Evolutionary conservation across 2,113 vertebrate genomes (phyloP), one percentile per base, ranked within the genome.

Genomic region (Murina feae): DNA sequence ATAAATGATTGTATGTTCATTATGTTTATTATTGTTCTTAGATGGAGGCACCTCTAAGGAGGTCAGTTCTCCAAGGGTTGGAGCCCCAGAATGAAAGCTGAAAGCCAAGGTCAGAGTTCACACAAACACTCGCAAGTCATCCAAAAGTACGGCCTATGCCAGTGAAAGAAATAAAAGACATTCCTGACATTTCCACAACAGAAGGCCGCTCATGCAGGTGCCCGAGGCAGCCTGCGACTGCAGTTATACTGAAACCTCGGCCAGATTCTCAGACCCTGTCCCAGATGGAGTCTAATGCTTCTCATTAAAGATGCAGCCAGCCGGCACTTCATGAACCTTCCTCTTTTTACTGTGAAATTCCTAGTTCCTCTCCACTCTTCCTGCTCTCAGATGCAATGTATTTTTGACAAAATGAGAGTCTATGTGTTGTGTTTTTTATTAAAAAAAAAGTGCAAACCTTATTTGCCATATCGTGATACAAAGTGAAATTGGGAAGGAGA

Each of bases 121-220:
- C 66, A 80, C 39, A 93, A 60, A 95, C 21, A 68, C 53, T 51
- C 49, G 8, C 53, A 91, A 86, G 53, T 39, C 60, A 60, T 42
- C 25, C 37, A 72, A 42, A 90, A 66, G 39, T 53, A 25, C 30
- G 21, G 20, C 35, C 28, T 71, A 6, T 42, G 39, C 42, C 80
- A 79, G 49, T 63, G 60, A 80, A 89, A 71, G 80, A 75, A 95
- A 89, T 49, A 65, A 93, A 96, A 96, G 76, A 37, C 71, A 66
- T 95, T 91, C 90, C 85, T 93, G 91, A 60, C 88, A 32, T 93
- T 86, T 93, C 91, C 86, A 5, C 69, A 89, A 47, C 42, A 63
- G 82, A 90, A 32, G 30, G 47, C 4, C 0, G 13, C 37, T 86
- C 14, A 0, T 16, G 20, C 91, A 63, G 80, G 68, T 89, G 80